Percentiles rank a stretch among this genome's conserved stretches.
Conservation (phyloP, 30 jellyfish, hydroid and myxozoan species). For the Hydractinia symbiolongicarpus region DNA sequence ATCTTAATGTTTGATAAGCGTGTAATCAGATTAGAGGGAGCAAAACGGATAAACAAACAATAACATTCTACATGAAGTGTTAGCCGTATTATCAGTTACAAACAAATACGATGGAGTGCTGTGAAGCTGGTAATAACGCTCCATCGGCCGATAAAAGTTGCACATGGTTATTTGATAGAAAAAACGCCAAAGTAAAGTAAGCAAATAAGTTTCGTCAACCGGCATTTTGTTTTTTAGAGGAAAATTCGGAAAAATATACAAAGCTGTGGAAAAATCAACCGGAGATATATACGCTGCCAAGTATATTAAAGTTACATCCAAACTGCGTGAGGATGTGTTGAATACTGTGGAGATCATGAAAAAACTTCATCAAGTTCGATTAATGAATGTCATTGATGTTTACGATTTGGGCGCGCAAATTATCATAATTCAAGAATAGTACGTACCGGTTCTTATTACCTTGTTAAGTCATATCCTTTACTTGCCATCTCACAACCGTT, state of each 20-base stretch:
- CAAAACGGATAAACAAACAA: too few species aligned
- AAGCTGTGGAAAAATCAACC: constrained; percentile 41
- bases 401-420: constrained; percentile 67
- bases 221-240: constrained; percentile 43
- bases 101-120: too few species aligned
- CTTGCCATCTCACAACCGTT: background rate
- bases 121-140: too few species aligned
- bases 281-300: constrained; percentile 78
- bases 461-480: background rate
- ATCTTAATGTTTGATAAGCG: background rate
- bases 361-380: constrained; percentile 54
- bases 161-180: too few species aligned
- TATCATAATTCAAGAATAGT: constrained; percentile 76
- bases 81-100: too few species aligned
- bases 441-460: constrained; percentile 15
- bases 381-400: constrained; percentile 59
- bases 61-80: too few species aligned
- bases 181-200: too few species aligned
- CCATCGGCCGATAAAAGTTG: too few species aligned
- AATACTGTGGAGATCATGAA: constrained; percentile 57
- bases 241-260: constrained; percentile 78
- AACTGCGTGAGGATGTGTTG: constrained; percentile 69
- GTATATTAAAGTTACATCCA: constrained; percentile 52
- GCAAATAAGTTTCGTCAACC: too few species aligned
- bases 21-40: too few species aligned